Conservation (phyloP, 2,113 vertebrate species). For the Corythaeola cristata region DNA sequence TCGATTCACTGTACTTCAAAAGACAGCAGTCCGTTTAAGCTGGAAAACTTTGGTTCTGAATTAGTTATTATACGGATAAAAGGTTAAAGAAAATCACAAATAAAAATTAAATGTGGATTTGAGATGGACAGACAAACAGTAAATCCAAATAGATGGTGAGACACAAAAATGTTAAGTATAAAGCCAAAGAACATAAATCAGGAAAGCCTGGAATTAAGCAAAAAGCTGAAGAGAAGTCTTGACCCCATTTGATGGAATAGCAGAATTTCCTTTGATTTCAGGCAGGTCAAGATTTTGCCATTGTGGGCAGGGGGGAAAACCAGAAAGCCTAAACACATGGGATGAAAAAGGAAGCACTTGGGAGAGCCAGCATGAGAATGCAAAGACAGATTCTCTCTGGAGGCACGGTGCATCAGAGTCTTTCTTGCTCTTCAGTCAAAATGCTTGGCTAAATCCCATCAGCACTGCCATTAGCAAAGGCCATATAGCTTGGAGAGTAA, state of each 20-base stretch:
- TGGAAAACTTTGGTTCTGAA: neutral
- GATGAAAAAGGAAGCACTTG: neutral
- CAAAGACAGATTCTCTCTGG: neutral
- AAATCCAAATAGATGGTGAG: neutral
- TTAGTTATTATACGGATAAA: neutral
- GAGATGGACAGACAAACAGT: neutral
- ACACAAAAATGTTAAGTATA: neutral
- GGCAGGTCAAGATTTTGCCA: neutral
- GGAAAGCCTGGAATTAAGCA: neutral
- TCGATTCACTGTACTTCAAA: neutral
- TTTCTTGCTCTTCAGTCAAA: neutral
- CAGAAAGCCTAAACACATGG: neutral
- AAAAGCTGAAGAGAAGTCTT: neutral
- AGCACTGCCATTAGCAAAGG: neutral
- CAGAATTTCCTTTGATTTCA: neutral
- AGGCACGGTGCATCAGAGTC: neutral
- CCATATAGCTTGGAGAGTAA: neutral
- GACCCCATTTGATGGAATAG: neutral
- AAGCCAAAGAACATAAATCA: neutral
- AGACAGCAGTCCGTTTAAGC: neutral
- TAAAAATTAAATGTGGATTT: neutral
- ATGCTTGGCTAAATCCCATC: neutral
- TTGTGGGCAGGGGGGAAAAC: neutral
- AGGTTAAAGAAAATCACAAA: neutral
- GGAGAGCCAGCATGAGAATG: neutral